Evolutionary conservation across 64 coral and sea anemone genomes (phyloP).

Genomic region (Stichodactyla helianthus): DNA sequence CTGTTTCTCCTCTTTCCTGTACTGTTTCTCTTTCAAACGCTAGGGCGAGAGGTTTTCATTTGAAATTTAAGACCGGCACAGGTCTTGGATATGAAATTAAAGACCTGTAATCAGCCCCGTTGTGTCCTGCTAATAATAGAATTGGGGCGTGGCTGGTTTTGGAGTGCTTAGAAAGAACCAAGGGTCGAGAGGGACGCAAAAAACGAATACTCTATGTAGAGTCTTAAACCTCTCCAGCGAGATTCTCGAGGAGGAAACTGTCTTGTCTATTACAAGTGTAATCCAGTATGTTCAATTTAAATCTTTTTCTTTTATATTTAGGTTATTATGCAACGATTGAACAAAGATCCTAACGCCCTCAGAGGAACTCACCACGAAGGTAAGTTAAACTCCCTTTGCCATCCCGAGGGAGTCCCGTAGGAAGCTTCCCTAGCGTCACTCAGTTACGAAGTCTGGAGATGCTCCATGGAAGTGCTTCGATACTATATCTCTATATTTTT

Average conservation of each 20-base stretch:
- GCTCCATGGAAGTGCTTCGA: neutral
- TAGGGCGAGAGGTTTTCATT: too few species aligned
- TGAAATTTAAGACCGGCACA: too few species aligned
- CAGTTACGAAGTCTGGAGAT: neutral
- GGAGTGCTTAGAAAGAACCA: too few species aligned
- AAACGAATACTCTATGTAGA: too few species aligned
- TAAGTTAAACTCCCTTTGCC: neutral
- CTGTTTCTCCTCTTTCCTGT: neutral
- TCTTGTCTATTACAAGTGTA: neutral
- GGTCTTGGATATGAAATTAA: too few species aligned
- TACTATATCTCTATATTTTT: neutral
- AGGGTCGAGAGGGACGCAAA: too few species aligned
- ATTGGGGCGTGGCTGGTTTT: too few species aligned
- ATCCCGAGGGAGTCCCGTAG: neutral
- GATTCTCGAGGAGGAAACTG: too few species aligned
- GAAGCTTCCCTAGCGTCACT: neutral
- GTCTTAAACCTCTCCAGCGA: too few species aligned
- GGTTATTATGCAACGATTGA: conserved; percentile 95
- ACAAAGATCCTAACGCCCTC: conserved; percentile 90
- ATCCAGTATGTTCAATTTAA: neutral
- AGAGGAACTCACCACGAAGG: conserved; percentile 92
- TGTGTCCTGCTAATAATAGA: too few species aligned
- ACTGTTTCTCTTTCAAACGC: too few species aligned
- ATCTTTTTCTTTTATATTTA: neutral
- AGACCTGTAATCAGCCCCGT: too few species aligned